Conservation (phyloP, 2,797 vertebrate genomes). For the Macropodus opercularis region DNA sequence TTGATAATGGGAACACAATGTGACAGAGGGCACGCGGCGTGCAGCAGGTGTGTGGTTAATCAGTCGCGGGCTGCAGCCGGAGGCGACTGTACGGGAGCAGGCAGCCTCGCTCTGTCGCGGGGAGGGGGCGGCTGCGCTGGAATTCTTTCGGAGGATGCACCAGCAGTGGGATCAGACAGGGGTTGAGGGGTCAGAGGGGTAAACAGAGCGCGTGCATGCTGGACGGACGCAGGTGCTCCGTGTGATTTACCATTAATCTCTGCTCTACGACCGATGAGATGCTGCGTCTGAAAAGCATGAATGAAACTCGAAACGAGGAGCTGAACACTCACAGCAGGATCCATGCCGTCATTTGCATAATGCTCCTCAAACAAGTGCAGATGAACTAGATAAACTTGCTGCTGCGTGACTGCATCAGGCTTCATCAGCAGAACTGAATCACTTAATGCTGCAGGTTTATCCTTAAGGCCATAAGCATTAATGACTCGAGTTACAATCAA, state of each 20-base stretch:
- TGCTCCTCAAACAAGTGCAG: slow-evolving; percentile 32
- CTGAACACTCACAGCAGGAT: slow-evolving; percentile 53
- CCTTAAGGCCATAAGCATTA: neutral
- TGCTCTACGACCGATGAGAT: slow-evolving; percentile 72
- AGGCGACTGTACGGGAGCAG: slow-evolving; percentile 54
- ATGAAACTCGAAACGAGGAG: slow-evolving; percentile 65
- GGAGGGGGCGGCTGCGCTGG: no score
- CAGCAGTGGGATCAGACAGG: slow-evolving; percentile 54
- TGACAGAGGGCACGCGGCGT: slow-evolving; percentile 70
- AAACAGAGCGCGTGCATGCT: slow-evolving; percentile 60
- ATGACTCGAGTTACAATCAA: neutral
- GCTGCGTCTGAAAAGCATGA: slow-evolving; percentile 70
- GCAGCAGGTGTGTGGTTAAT: slow-evolving; percentile 83
- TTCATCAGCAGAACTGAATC: no score
- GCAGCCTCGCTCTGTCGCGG: slow-evolving; percentile 33
- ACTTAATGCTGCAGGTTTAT: neutral
- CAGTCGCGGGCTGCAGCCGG: slow-evolving; percentile 66
- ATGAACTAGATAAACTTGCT: no score
- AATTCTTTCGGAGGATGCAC: slow-evolving; percentile 71
- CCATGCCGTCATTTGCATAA: slow-evolving; percentile 65
- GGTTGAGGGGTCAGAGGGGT: slow-evolving; percentile 57
- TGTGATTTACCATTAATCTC: slow-evolving; percentile 77
- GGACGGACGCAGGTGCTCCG: slow-evolving; percentile 78
- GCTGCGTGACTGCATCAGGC: no score
- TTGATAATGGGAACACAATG: slow-evolving; percentile 76